Percentiles rank a stretch among this genome's conserved stretches.
Evolutionary conservation across 2,113 vertebrate species (phyloP).

Genomic region (Lagopus leucura): DNA sequence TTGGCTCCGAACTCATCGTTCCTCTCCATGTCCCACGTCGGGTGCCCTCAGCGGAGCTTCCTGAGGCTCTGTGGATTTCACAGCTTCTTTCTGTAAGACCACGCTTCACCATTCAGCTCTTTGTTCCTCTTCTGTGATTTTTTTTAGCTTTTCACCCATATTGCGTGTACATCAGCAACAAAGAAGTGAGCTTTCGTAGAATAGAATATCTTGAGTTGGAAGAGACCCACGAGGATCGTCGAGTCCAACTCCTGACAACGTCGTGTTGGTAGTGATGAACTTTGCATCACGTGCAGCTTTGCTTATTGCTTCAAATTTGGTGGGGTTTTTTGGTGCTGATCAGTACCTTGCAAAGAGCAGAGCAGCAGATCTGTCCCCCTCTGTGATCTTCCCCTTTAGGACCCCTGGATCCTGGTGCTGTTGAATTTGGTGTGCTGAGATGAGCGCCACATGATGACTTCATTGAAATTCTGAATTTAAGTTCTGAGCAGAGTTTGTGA

Average conservation of each 20-base stretch:
- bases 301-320: accelerated
- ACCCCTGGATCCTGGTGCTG: no score
- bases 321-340: background rate
- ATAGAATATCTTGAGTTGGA: no score
- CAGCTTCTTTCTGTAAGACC: background rate
- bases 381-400: background rate
- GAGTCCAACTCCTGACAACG: no score
- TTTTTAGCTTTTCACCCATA: background rate
- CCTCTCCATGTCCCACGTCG: accelerated
- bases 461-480: no score
- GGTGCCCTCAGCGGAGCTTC: accelerated
- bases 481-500: background rate
- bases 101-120: background rate
- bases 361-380: background rate
- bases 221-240: no score
- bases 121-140: background rate
- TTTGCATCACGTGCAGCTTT: accelerated
- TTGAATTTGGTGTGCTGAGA: accelerated
- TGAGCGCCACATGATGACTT: no score
- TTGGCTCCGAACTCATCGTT: accelerated
- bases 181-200: background rate
- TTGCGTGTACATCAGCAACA: background rate
- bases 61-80: background rate
- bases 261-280: background rate
- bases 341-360: accelerated